Evolutionary conservation across 1,140 invertebrate species (phyloP).

Genomic region (Orius laevigatus): DNA sequence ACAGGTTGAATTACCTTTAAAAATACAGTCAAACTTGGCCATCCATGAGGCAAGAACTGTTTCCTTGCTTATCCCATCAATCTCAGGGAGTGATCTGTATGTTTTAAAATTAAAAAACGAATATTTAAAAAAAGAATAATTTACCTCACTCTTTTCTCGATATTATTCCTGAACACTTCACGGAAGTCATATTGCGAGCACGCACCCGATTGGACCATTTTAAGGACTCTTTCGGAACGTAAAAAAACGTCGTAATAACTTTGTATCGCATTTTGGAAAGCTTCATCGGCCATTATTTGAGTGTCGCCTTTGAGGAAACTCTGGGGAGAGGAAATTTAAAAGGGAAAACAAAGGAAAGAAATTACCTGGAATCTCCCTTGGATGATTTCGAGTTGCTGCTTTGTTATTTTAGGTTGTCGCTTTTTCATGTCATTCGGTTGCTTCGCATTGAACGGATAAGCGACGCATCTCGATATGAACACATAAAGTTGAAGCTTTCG

Average conservation of each 20-base stretch:
- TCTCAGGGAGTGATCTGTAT: conserved; percentile 84
- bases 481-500: conserved; percentile 90
- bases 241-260: conserved; percentile 96
- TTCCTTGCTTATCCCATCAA: conserved; percentile 98
- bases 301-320: conserved; percentile 87
- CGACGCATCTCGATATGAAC: conserved; percentile 93
- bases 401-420: conserved; percentile 83
- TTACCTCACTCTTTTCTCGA: conserved; percentile 85
- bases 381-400: conserved; percentile 89
- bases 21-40: conserved; percentile 98
- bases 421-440: conserved; percentile 95
- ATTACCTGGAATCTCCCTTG: conserved; percentile 83
- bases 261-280: conserved; percentile 96
- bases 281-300: conserved; percentile 95
- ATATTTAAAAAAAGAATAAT: not conserved
- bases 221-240: conserved; percentile 84
- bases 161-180: conserved; percentile 95
- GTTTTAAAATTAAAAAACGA: conserved; percentile 9
- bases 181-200: conserved; percentile 97
- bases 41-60: conserved; percentile 98
- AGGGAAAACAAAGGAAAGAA: not conserved
- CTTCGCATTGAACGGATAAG: conserved; percentile 99
- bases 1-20: conserved; percentile 54
- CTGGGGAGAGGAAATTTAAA: conserved; percentile 31
- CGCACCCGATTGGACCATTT: conserved; percentile 92